Percentiles rank a stretch among this genome's conserved stretches.
These are phyloP conservation scores for Aquatica leii DNA, from an alignment of 2,888 invertebrate species.

Conservation along the genomic window DNA sequence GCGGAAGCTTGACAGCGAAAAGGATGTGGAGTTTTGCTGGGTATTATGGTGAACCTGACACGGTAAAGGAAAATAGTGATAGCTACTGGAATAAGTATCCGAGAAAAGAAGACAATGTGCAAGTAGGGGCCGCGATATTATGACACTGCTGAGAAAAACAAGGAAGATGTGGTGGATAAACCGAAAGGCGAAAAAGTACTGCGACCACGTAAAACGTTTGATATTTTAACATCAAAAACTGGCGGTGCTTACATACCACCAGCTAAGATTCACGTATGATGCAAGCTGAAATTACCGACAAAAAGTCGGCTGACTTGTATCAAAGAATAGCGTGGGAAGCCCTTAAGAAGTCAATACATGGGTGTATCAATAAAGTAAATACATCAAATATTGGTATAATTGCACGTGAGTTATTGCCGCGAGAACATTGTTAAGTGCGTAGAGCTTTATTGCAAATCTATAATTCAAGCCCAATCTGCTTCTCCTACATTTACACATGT, in stretches of 20 bases:
- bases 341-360: slow-evolving; percentile 97
- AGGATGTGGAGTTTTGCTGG: slow-evolving; percentile 41
- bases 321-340: slow-evolving; percentile 99
- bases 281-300: slow-evolving; percentile 96
- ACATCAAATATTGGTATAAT: slow-evolving; percentile 93
- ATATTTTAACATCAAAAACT: slow-evolving; percentile 82
- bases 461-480: slow-evolving; percentile 96
- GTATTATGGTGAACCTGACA: slow-evolving; percentile 56
- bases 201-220: slow-evolving; percentile 64
- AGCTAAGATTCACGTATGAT: slow-evolving; percentile 91
- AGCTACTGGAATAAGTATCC: slow-evolving; percentile 59
- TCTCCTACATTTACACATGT: slow-evolving; percentile 98
- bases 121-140: slow-evolving; percentile 55
- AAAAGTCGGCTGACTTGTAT: slow-evolving; percentile 91
- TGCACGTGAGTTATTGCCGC: slow-evolving; percentile 86
- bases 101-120: slow-evolving; percentile 50
- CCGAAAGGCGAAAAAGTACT: slow-evolving; percentile 50
- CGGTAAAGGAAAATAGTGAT: slow-evolving; percentile 51
- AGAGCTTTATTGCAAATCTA: slow-evolving; percentile 90
- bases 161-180: no score
- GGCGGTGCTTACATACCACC: slow-evolving; percentile 99
- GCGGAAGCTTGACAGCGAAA: neutral
- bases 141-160: slow-evolving; percentile 41
- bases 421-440: slow-evolving; percentile 97
- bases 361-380: slow-evolving; percentile 97